Conservation (phyloP, 2,888 invertebrate species). For the Ophonus ardosiacus region DNA sequence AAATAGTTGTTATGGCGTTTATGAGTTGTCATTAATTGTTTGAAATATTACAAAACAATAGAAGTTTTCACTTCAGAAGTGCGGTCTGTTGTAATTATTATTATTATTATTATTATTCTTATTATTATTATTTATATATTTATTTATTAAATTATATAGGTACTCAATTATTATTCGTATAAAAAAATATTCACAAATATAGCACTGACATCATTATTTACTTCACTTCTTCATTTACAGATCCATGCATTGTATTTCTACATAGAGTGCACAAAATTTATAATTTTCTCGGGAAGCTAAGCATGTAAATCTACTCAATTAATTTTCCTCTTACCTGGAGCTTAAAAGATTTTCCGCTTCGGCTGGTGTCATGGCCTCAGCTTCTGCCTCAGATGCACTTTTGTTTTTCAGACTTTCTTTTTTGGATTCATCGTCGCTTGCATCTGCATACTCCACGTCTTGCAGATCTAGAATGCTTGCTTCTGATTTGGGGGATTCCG, state of each 20-base stretch:
- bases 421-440: constrained; percentile 76
- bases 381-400: constrained; percentile 73
- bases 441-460: constrained; percentile 79
- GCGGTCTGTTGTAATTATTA: too few relatives aligned
- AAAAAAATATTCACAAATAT: too few relatives aligned
- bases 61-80: too few relatives aligned
- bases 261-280: constrained; percentile 44
- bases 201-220: too few relatives aligned
- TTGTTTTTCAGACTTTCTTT: constrained; percentile 62
- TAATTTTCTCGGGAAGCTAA: constrained; percentile 53
- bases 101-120: too few relatives aligned
- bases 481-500: constrained; percentile 74
- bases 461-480: constrained; percentile 79
- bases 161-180: too few relatives aligned
- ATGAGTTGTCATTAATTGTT: too few relatives aligned
- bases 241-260: constrained; percentile 30
- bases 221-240: constrained; percentile 6
- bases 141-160: too few relatives aligned
- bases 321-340: constrained; percentile 82
- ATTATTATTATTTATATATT: too few relatives aligned
- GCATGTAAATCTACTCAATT: constrained; percentile 52
- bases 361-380: constrained; percentile 87
- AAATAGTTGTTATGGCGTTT: too few relatives aligned
- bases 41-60: too few relatives aligned
- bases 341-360: constrained; percentile 93